Base-by-base conservation (phyloP, 2,113 vertebrate genomes). In the Cyprinus carpio region DNA sequence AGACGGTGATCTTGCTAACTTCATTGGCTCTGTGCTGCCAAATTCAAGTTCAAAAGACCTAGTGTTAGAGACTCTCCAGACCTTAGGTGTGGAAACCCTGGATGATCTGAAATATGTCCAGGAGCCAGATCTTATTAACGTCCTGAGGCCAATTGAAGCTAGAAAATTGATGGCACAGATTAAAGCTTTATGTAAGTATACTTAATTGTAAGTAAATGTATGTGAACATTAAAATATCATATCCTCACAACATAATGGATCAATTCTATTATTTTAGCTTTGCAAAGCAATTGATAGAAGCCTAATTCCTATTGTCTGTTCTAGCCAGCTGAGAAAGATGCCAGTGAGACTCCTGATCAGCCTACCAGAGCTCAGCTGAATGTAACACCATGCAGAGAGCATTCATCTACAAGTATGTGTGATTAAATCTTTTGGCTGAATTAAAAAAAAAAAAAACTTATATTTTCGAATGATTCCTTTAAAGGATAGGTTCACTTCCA, bases 121-220 rank as follows among this genome's bases (percentile, higher is more conserved):
- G 83, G 74, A 84, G 74, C 25, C 25, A 77, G 74, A 84, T 77
- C 74, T 84, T 67, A 43, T 54, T 31, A 54, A 84, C 34, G 20
- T 16, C 10, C 82, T 84, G 7, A 75, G 82, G 71, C 82, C 82
- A 49, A 62, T 62, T 51, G 43, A 82, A 82, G 81, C 64, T 37
- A 18, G 81, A 82, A 71, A 82, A 82, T 31, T 75, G 34, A 84
- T 84, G 75, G 69, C 67, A 12, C 40, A 6, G 15, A 15, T 83
- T 83, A 83, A 75, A 60, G 67, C 69, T 62, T 60, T 75, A 18
- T 43, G 81, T 83, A 83, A 83, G 69, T 83, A 83, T 75, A 58
- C 15, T 83, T 74, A 40, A 23, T 74, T 34, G 20, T 23, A 60
- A 65, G 60, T 34, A 37, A 37, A 37, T 37, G 6, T 37, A 37